Base-by-base conservation (phyloP, 2,888 invertebrate genomes). In the Microplitis deprimator region DNA sequence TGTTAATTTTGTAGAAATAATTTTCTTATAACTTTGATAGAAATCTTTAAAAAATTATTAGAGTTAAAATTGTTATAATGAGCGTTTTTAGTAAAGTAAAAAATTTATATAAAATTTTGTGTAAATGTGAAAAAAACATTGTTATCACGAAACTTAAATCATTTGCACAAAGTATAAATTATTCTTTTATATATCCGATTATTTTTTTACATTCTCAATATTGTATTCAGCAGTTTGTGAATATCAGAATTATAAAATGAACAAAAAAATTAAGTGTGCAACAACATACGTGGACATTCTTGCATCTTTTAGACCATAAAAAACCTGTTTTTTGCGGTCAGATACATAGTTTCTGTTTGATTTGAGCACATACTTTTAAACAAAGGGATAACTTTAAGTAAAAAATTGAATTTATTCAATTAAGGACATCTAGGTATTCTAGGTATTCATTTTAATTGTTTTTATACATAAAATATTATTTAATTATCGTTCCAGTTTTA, bases 291-390 rank as follows among this genome's bases (percentile, higher is more conserved):
- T 73, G 67, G 50, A 65, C 73, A 73, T 73, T 73, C 73, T 73
- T 73, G 50, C 20, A 16, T 38, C 16, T 39, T 29, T 38, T 41
- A 16, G 62, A 73, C 65, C 67, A 50, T 59, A 73, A 72, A 73
- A 73, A 73, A 73, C 73, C 73, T 73, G 73, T 73, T 73, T 67
- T 73, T 59, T n/a, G 50, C n/a, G 20, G 67, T 64, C 41, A 64
- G 67, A 73, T 73, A 67, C 20, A 6, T 16, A 17, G 10, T 65
- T 50, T 50, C 39, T 41, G 72, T 38, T 39, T 61, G 62, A 64
- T 40, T 29, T 72, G 64, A 72, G 62, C 64, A 64, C 60, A 71
- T 29, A 60, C 29, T n/a, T 60, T 50, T 60, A 61, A 70, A 70
- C 60, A 59, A 70, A n/a, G n/a, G 38, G 10, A 20, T 7, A 64